Conservation (phyloP, 1,140 invertebrate genomes). For the Atta texana region DNA sequence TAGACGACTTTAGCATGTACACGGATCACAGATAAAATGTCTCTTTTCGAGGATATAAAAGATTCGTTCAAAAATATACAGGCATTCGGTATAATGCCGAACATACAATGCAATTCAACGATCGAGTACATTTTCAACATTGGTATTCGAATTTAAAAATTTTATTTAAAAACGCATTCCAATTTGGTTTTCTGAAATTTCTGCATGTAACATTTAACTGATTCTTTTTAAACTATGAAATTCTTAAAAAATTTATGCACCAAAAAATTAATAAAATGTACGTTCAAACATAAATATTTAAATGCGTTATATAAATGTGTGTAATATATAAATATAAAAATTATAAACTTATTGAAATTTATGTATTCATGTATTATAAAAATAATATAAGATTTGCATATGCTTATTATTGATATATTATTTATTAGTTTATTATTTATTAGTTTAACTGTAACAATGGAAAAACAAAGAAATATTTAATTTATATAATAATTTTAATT, state of each 20-base stretch:
- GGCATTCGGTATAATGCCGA: conserved; percentile 2
- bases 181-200: not conserved
- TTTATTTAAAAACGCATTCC: conserved; percentile 1
- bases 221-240: not conserved
- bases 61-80: not conserved
- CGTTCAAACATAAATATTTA: not conserved
- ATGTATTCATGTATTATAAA: no score
- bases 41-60: not conserved
- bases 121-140: not conserved
- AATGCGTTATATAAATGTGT: not conserved
- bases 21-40: conserved; percentile 5
- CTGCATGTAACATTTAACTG: not conserved
- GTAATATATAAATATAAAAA: not conserved
- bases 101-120: conserved; percentile 19
- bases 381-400: no score
- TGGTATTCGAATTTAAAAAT: conserved; percentile 40
- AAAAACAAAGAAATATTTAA: not conserved
- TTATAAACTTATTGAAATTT: not conserved
- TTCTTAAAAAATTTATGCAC: not conserved
- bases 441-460: not conserved
- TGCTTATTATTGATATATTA: not conserved
- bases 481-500: not conserved
- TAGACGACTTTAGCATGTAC: conserved; percentile 21
- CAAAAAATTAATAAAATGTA: not conserved
- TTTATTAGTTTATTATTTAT: not conserved